Evolutionary conservation across 1,140 invertebrate genomes (phyloP), one percentile per base, ranked within the genome.

Genomic region (Orchesella cincta): DNA sequence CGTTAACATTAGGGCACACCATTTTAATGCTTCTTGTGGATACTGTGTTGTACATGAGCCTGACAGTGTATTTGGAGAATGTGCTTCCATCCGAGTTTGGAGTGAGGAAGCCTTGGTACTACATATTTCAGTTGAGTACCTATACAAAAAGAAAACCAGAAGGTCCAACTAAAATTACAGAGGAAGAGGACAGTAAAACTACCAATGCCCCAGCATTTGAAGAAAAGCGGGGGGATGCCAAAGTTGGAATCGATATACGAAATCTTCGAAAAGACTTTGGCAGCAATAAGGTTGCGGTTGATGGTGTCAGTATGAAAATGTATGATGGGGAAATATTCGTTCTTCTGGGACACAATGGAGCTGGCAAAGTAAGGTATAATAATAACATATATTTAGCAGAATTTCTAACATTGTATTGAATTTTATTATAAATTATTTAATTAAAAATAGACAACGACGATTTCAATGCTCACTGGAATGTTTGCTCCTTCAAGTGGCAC

Each of bases 231-330:
- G n/a, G n/a, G n/a, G n/a, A n/a, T n/a, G n/a, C 26, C n/a, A 20
- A 20, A 28, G 31, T 74, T 70, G 83, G 83, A n/a, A 81, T 85
- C 35, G 70, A 76, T 36, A 76, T 85, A 26, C 73, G n/a, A 79
- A 26, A 81, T 82, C 29, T 73, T 84, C 46, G 36, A 77, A 16
- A 85, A 84, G 76, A 75, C 75, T 33, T 79, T 84, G 34, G 34
- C 3, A n/a, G n/a, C n/a, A 34, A 73, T 23, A 46, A 39, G 57
- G 12, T 26, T 8, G 12, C 67, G 3, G 67, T 71, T 5, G 31
- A 71, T 36, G 67, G 34, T 5, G 29, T 71, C 26, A 34, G 14
- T 36, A 8, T 71, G 18, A 71, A 33, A 71, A 36, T 36, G 16
- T 71, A 31, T 31, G 29, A 28, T 16, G 67, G 67, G 67, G 29